These are phyloP conservation scores for Diachrysia chrysitis DNA, from an alignment of 2,888 invertebrate genomes.

Conservation along the genomic window DNA sequence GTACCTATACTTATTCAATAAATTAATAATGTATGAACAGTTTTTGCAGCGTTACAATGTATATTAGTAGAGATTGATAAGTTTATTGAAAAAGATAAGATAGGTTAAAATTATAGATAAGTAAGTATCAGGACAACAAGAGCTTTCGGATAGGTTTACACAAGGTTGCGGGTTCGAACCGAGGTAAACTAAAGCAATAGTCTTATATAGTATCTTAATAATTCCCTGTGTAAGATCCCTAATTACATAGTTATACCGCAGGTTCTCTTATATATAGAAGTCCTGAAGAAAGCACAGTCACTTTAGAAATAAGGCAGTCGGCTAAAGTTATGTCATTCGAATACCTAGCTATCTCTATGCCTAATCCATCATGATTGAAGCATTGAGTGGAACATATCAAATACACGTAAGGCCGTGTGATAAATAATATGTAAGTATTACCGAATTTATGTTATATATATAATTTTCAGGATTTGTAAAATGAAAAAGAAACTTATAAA, in stretches of 20 bases:
- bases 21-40: not conserved
- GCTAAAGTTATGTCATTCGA: not conserved
- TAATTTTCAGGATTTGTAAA: too few relatives aligned
- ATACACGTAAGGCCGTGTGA: not conserved
- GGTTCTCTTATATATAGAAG: too few relatives aligned
- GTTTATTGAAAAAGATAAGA: not conserved
- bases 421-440: not conserved
- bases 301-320: not conserved
- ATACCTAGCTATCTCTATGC: not conserved
- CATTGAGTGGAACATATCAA: not conserved
- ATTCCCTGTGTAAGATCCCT: too few relatives aligned
- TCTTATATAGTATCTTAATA: too few relatives aligned
- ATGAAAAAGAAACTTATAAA: too few relatives aligned
- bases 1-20: too few relatives aligned
- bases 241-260: too few relatives aligned
- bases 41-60: not conserved
- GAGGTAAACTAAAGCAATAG: too few relatives aligned
- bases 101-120: not conserved
- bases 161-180: not conserved
- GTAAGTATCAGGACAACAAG: not conserved
- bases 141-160: not conserved
- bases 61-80: slow-evolving; percentile 1
- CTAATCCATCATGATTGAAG: not conserved
- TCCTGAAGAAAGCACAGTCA: too few relatives aligned
- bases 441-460: not conserved